Conservation (phyloP, 2,888 invertebrate genomes). For the Ephialtes manifestator region DNA sequence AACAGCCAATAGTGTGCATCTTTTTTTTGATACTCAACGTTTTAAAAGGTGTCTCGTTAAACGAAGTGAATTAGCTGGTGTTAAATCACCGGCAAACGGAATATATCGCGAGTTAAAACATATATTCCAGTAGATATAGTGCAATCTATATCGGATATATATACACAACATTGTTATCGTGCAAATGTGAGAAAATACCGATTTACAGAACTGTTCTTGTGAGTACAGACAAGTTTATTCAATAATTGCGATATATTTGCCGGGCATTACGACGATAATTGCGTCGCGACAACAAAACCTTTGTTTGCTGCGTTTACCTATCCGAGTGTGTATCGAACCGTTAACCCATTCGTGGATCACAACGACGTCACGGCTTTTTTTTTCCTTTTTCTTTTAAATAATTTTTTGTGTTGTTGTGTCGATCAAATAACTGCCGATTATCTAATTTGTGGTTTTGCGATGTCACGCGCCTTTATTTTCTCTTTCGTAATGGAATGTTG, state of each 20-base stretch:
- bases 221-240: conserved; percentile 2
- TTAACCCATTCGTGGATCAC: conserved; percentile 23
- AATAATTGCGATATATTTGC: neutral
- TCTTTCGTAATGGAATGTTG: neutral
- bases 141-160: neutral
- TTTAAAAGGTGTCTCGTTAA: neutral
- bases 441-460: neutral
- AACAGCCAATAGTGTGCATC: neutral
- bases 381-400: conserved; percentile 4
- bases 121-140: neutral
- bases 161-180: conserved; percentile 31
- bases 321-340: neutral
- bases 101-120: conserved; percentile 8
- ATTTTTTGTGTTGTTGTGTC: neutral
- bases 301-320: neutral
- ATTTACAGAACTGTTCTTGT: neutral
- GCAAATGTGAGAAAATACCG: conserved; percentile 31
- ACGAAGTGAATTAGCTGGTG: neutral
- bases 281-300: neutral
- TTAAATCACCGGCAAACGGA: neutral
- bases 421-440: neutral
- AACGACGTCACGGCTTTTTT: conserved; percentile 12
- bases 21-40: neutral
- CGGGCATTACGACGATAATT: neutral
- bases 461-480: no score